These are phyloP conservation scores for Drosophila tristis DNA, from an alignment of 1,140 invertebrate genomes.

Conservation along the genomic window DNA sequence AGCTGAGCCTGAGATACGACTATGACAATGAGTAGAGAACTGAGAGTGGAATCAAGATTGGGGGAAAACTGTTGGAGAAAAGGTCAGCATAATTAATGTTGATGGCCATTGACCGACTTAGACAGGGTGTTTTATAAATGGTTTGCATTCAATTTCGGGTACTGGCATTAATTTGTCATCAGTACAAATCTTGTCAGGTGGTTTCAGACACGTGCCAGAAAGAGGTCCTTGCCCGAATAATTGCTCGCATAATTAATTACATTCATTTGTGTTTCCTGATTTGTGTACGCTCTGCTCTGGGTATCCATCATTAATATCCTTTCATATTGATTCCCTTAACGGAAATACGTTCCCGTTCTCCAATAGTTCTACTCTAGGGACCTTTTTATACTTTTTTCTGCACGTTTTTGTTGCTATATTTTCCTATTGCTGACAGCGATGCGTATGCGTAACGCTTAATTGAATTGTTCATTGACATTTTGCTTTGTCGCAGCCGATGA, in stretches of 20 bases:
- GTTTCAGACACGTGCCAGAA: conserved; percentile 39
- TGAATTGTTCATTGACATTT: conserved; percentile 69
- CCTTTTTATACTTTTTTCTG: conserved; percentile 6
- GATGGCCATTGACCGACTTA: conserved; percentile 40
- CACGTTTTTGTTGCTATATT: not conserved
- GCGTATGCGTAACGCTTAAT: conserved; percentile 65
- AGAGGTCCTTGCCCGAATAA: conserved; percentile 45
- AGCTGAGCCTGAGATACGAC: conserved; percentile 15
- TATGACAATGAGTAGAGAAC: conserved; percentile 24
- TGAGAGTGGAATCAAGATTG: not conserved
- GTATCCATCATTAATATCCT: conserved; percentile 49
- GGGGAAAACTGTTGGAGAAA: conserved; percentile 9
- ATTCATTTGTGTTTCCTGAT: conserved; percentile 48
- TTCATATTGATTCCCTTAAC: conserved; percentile 19
- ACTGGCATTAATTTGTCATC: conserved; percentile 57
- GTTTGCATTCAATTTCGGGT: conserved; percentile 43
- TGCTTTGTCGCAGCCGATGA: conserved; percentile 9
- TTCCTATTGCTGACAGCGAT: not conserved
- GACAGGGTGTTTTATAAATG: conserved; percentile 21
- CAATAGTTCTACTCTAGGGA: conserved; percentile 5
- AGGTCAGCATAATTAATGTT: conserved; percentile 50
- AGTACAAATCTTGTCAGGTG: conserved; percentile 27
- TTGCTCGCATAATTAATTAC: conserved; percentile 60
- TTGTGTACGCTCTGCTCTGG: not conserved
- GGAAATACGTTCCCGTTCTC: not conserved